phyloP scores from a whole-genome alignment of 2,797 vertebrate species.

The Echiichthys vipera region DNA sequence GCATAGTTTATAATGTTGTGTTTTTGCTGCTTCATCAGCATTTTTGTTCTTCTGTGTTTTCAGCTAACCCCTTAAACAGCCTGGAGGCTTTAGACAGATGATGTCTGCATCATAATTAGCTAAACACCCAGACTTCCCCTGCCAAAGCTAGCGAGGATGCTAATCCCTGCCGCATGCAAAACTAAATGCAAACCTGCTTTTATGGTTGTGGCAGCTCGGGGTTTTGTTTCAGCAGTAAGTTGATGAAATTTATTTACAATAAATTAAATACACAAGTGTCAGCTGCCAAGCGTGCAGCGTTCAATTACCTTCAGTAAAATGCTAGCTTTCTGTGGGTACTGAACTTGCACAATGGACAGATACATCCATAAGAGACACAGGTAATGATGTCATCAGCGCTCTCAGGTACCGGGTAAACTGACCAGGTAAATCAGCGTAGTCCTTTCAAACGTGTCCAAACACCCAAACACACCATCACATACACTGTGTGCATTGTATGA shows the following conservation, averaged over 20 bases:
- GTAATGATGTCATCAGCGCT: background rate
- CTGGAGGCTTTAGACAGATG: background rate
- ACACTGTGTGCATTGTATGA: background rate
- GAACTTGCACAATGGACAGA: constrained; percentile 16
- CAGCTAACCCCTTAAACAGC: background rate
- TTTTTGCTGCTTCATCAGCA: background rate
- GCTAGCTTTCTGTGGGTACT: background rate
- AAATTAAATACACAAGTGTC: background rate
- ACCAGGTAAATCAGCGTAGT: background rate
- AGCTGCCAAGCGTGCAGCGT: background rate
- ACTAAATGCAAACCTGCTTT: background rate
- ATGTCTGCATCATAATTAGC: background rate
- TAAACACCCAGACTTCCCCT: background rate
- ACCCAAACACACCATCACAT: background rate
- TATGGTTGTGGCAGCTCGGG: background rate
- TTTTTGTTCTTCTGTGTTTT: background rate
- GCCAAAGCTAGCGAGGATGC: background rate
- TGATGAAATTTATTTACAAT: background rate
- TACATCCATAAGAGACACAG: background rate
- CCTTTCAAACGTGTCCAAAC: background rate
- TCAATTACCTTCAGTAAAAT: background rate
- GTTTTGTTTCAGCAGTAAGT: background rate
- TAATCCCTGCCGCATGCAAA: background rate
- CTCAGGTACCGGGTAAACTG: background rate
- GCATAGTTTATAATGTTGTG: too few species aligned